Evolutionary conservation across 2,113 vertebrate genomes (phyloP).

Genomic region (Corythoichthys intestinalis): DNA sequence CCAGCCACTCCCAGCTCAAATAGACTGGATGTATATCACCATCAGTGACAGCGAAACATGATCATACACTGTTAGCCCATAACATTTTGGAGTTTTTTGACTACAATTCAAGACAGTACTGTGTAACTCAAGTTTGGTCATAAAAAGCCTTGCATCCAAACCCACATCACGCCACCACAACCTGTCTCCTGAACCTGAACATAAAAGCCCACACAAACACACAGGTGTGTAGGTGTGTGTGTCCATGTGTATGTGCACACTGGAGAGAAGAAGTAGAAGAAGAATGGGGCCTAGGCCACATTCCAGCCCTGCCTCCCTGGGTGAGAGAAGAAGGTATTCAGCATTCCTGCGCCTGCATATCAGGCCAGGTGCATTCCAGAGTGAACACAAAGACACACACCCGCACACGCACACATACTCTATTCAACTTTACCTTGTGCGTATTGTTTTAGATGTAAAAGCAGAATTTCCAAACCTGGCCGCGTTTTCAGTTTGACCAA

Average conservation of each 20-base stretch:
- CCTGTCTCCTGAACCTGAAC: slow-evolving; percentile 3
- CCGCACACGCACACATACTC: slow-evolving; percentile 5
- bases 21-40: no score
- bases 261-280: slow-evolving; percentile 32
- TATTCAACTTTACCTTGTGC: not conserved
- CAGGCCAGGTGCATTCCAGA: slow-evolving; percentile 73
- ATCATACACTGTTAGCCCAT: no score
- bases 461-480: not conserved
- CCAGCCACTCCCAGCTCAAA: no score
- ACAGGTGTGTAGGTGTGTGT: slow-evolving; percentile 46
- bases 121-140: slow-evolving; percentile 32
- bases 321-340: slow-evolving; percentile 64
- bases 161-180: slow-evolving; percentile 8
- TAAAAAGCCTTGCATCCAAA: slow-evolving; percentile 27
- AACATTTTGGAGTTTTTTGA: not conserved
- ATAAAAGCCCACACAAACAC: slow-evolving; percentile 24
- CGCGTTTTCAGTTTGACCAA: not conserved
- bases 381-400: slow-evolving; percentile 29
- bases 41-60: no score
- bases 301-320: slow-evolving; percentile 73
- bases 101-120: not conserved
- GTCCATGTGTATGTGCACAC: slow-evolving; percentile 33
- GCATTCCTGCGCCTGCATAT: slow-evolving; percentile 71
- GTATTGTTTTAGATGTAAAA: not conserved
- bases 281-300: slow-evolving; percentile 70